Base-by-base conservation (phyloP, 2,797 vertebrate species). In the Crocodylus rhombifer region DNA sequence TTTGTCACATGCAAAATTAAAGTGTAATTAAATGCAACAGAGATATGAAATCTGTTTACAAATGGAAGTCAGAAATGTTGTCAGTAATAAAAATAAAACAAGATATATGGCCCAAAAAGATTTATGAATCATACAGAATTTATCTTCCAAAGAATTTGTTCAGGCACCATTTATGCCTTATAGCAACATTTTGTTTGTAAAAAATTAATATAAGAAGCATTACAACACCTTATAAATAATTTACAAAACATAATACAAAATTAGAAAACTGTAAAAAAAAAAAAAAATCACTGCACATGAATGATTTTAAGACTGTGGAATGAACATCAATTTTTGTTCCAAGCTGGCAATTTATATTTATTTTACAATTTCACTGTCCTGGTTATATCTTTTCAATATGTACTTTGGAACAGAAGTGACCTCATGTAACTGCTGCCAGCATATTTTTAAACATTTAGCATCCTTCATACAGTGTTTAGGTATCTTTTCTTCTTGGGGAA, bases 151-250 rank as follows among this genome's bases (percentile, higher is more conserved):
- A 97, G 96, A 97, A 97, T 97, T 96, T 97, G 89, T 98, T 97
- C 96, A 98, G 98, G 97, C 97, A 98, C 95, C 89, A 64, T 95
- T 97, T 97, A 97, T 98, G 97, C 97, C 97, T 96, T 95, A 90
- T 98, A 97, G 97, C 96, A 97, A 97, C 98, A 97, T 97, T 95
- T 95, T 90, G 92, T 97, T 95, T 94, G 96, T 98, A 97, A 97
- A 98, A 97, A 98, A 98, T 96, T 94, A 98, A 98, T 97, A 96
- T 97, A 98, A 98, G 98, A 98, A 98, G 97, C 97, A 98, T 97
- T 97, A 97, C 92, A 97, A 95, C 91, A 97, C 94, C 93, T 96
- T 98, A 98, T 97, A 97, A 97, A 98, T 97, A 98, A 98, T 97
- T 97, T 97, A 97, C 93, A 98, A 98, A 98, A 97, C 97, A 96